Conservation (phyloP, 2,113 vertebrate species). For the Ceuthmochares aereus region DNA sequence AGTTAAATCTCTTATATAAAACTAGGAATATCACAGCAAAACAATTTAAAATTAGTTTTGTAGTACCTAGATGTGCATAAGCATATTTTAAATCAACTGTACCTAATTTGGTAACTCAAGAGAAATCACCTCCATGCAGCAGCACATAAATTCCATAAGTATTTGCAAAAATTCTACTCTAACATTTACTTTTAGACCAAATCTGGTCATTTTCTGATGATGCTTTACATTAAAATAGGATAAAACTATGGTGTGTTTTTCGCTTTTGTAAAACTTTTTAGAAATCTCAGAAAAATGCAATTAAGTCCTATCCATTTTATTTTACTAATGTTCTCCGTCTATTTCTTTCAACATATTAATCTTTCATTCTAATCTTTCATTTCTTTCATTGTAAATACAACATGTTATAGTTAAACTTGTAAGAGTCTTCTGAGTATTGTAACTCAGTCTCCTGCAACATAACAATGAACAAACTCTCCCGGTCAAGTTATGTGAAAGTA, state of each 20-base stretch:
- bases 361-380: neutral
- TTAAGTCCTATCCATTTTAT: neutral
- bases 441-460: neutral
- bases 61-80: neutral
- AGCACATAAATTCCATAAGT: neutral
- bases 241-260: neutral
- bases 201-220: neutral
- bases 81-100: neutral
- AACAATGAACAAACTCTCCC: slow-evolving; percentile 32
- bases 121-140: neutral
- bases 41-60: neutral
- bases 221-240: neutral
- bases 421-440: neutral
- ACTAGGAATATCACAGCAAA: neutral
- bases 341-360: slow-evolving; percentile 10
- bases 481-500: slow-evolving; percentile 23
- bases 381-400: slow-evolving; percentile 2
- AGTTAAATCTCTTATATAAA: neutral
- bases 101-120: neutral
- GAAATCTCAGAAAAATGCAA: neutral
- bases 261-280: neutral
- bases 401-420: neutral
- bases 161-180: neutral
- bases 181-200: neutral
- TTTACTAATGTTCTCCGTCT: neutral